Percentiles rank a stretch among this genome's conserved stretches.
Conservation (phyloP, 2,113 vertebrate genomes). For the Phylloscopus trochilus region DNA sequence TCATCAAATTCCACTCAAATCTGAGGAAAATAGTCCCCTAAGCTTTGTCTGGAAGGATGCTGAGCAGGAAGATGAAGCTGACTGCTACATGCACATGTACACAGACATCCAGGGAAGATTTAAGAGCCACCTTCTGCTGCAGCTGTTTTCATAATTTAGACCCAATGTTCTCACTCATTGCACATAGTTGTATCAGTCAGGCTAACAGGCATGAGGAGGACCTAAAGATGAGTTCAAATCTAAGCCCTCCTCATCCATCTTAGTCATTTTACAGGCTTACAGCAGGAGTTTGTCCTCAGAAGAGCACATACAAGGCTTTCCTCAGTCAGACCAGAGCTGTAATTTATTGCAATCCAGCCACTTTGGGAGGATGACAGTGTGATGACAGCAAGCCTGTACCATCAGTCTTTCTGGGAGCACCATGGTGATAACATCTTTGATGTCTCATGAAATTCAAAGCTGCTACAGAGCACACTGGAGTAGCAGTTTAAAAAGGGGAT, state of each 20-base stretch:
- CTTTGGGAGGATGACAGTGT: constrained; percentile 10
- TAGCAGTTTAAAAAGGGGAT: constrained; percentile 7
- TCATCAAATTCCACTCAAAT: neutral
- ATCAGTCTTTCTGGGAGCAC: constrained; percentile 37
- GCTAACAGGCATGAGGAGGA: neutral
- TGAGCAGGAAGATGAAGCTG: neutral
- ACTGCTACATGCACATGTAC: neutral
- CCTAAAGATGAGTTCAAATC: neutral
- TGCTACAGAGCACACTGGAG: neutral
- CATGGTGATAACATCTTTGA: constrained; percentile 27
- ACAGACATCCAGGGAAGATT: neutral
- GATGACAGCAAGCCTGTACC: constrained; percentile 34
- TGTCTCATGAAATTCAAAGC: neutral
- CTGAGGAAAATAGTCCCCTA: neutral
- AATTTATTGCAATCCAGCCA: neutral
- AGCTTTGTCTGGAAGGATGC: neutral
- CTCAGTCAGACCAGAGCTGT: neutral
- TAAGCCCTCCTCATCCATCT: constrained; percentile 44
- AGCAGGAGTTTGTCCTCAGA: constrained; percentile 2
- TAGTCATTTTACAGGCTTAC: constrained; percentile 28
- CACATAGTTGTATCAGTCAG: neutral
- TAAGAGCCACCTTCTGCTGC: constrained; percentile 27
- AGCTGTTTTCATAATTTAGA: constrained; percentile 46
- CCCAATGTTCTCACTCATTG: neutral
- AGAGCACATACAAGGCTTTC: neutral